A percentile compares a stretch with the other conserved stretches of the same genome.
These are phyloP conservation scores for Sorex maritimensis DNA, from an alignment of 2,797 vertebrate species.

Conservation along the genomic window DNA sequence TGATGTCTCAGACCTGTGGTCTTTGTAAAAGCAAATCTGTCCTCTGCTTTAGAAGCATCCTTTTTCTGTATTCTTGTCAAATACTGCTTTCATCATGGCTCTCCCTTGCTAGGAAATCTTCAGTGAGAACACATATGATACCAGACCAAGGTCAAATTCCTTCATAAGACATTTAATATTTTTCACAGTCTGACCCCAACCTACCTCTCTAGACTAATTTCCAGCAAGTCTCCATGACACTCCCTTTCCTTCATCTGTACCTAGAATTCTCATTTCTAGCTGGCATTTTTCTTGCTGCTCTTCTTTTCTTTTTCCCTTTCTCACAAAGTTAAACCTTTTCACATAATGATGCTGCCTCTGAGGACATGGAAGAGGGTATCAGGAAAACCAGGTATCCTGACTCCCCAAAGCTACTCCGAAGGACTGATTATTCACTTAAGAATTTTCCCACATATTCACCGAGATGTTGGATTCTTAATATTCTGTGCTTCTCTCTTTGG, in stretches of 20 bases:
- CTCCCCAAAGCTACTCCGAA: neutral
- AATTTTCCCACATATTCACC: neutral
- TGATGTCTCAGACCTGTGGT: neutral
- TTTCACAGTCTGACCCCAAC: neutral
- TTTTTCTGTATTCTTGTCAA: neutral
- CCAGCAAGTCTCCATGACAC: neutral
- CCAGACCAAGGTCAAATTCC: slow-evolving; percentile 14
- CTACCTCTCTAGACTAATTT: neutral
- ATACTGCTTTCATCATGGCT: neutral
- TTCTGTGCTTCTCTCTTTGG: neutral
- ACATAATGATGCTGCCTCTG: neutral
- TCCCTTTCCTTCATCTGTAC: neutral
- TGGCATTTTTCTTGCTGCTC: too few species aligned
- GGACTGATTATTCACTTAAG: neutral
- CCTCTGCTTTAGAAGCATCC: neutral
- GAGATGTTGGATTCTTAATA: neutral
- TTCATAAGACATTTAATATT: neutral
- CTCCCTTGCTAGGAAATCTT: neutral
- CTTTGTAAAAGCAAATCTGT: slow-evolving; percentile 5
- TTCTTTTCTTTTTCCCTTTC: neutral
- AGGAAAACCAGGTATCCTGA: neutral
- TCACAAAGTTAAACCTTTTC: neutral
- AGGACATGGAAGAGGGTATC: neutral
- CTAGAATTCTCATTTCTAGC: neutral
- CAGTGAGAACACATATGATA: slow-evolving; percentile 32